phyloP scores from a whole-genome alignment of 2,888 invertebrate species.

The Salticus scenicus region DNA sequence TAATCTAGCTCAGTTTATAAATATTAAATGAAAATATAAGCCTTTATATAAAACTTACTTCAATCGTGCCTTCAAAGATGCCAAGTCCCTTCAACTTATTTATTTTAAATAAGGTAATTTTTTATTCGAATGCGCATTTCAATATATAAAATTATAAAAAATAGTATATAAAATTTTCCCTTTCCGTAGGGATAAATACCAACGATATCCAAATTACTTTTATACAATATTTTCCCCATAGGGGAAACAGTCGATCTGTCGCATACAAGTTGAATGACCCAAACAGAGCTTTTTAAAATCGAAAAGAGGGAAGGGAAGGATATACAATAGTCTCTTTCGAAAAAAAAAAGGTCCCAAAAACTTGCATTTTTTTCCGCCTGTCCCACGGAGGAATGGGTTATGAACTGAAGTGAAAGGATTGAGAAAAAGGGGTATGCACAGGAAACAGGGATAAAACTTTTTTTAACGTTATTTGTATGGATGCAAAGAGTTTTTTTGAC shows the following conservation, averaged over 20 bases:
- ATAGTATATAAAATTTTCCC: no score
- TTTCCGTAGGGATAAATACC: no score
- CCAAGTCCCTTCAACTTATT: no score
- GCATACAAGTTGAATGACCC: slow-evolving; percentile 62
- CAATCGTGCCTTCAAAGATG: no score
- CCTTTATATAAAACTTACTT: no score
- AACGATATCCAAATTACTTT: no score
- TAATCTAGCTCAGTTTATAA: no score
- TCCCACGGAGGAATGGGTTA: slow-evolving; percentile 65
- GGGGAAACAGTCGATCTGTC: slow-evolving; percentile 15
- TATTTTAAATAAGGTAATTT: no score
- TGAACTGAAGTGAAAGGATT: slow-evolving; percentile 59
- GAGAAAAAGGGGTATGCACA: slow-evolving; percentile 25
- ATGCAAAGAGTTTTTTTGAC: background rate
- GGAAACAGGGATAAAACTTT: background rate
- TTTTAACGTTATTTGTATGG: background rate
- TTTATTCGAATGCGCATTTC: no score
- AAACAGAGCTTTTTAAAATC: background rate
- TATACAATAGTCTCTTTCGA: background rate
- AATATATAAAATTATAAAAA: no score
- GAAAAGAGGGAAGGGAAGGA: background rate
- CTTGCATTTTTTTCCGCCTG: background rate
- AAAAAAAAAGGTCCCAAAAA: no score
- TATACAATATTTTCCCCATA: slow-evolving; percentile 29
- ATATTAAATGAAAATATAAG: no score